Conservation (phyloP, 2,797 vertebrate genomes). For the Anomalospiza imberbis region DNA sequence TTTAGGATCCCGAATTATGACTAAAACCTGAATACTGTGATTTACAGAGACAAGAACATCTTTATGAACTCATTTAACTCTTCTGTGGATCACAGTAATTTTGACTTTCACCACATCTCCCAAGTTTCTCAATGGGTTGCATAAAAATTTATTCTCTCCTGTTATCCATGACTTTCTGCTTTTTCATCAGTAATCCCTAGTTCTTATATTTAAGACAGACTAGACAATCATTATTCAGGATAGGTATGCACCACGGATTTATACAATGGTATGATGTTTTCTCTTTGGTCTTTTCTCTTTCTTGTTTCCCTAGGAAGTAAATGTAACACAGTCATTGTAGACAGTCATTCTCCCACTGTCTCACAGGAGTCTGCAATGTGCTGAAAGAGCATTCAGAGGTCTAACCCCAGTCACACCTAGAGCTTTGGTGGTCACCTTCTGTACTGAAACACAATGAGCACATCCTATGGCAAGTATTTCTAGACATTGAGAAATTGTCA, state of each 20-base stretch:
- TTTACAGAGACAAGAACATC: not conserved
- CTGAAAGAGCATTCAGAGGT: not conserved
- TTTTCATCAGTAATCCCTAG: not conserved
- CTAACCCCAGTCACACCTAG: not conserved
- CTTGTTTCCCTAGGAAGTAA: not conserved
- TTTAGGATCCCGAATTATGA: not conserved
- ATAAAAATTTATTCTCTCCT: not conserved
- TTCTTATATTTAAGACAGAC: not conserved
- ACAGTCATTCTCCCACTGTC: not conserved
- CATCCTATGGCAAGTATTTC: not conserved
- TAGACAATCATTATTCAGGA: not conserved
- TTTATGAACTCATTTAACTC: not conserved
- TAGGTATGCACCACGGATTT: not conserved
- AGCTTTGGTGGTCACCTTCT: not conserved
- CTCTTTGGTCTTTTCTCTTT: not conserved
- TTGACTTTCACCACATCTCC: not conserved
- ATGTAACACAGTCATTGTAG: not conserved
- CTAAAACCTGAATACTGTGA: not conserved
- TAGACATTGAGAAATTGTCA: not conserved
- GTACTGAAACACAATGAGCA: not conserved
- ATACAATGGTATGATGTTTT: not conserved
- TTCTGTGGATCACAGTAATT: not conserved
- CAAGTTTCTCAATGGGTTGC: not conserved
- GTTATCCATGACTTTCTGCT: not conserved
- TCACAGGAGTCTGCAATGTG: fast-evolving